Evolutionary conservation across 2,113 vertebrate species (phyloP).

Genomic region (Nesogale talazaci): DNA sequence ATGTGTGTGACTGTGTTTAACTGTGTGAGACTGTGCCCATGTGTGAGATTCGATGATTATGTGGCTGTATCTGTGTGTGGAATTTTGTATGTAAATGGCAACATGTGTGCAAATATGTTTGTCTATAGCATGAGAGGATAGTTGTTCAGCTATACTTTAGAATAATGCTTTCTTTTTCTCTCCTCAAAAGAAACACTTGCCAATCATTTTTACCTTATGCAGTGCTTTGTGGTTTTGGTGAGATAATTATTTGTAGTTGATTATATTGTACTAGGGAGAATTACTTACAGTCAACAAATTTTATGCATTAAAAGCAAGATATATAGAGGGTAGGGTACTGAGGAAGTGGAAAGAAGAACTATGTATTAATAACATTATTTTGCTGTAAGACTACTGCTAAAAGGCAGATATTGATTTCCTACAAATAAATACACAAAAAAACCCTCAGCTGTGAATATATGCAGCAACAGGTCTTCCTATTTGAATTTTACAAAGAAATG

Average conservation of each 20-base stretch:
- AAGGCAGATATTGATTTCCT: background rate
- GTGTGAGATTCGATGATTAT: too few relatives aligned
- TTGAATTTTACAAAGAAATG: slow-evolving; percentile 54
- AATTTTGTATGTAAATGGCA: background rate
- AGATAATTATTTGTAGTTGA: slow-evolving; percentile 1
- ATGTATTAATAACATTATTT: background rate
- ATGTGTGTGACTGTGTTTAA: background rate
- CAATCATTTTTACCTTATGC: background rate
- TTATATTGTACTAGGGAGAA: background rate
- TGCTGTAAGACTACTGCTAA: slow-evolving; percentile 3
- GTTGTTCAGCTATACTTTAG: too few relatives aligned
- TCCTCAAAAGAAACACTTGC: background rate
- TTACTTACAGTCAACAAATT: slow-evolving; percentile 33
- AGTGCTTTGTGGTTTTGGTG: background rate
- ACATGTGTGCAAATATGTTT: too few relatives aligned
- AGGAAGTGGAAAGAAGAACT: background rate
- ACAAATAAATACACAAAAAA: slow-evolving; percentile 34
- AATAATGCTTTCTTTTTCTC: too few relatives aligned
- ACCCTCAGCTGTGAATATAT: slow-evolving; percentile 37
- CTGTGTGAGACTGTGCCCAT: background rate
- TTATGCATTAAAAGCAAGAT: background rate
- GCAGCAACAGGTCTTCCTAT: slow-evolving; percentile 60
- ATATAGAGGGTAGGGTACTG: background rate
- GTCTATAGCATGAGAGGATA: too few relatives aligned
- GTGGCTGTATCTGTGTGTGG: too few relatives aligned